A percentile compares a stretch with the other conserved stretches of the same genome.
phyloP scores from a whole-genome alignment of 2,113 vertebrate species.

The Aythya baeri region DNA sequence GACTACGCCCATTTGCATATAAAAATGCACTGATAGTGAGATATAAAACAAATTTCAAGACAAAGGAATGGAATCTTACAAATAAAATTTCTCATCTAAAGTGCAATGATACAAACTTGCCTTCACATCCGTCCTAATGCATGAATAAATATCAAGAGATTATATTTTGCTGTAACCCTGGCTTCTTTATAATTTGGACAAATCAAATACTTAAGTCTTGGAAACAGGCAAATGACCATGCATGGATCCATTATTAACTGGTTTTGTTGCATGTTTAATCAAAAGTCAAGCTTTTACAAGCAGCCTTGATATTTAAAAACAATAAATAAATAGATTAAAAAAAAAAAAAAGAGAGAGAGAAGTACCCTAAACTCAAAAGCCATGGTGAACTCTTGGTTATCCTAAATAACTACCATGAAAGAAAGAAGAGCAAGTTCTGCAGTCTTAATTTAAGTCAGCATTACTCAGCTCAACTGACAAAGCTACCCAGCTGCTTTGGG shows the following conservation, averaged over 20 bases:
- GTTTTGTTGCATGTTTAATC: background rate
- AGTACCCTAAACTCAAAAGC: background rate
- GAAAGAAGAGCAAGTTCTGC: background rate
- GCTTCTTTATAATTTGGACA: accelerated
- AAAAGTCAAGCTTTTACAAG: background rate
- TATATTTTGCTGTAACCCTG: background rate
- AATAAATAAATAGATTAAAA: too few species aligned
- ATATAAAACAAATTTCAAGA: background rate
- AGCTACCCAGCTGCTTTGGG: background rate
- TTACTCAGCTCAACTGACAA: background rate
- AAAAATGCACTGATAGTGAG: background rate
- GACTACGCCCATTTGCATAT: background rate
- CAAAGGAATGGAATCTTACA: background rate
- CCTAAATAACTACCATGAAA: background rate
- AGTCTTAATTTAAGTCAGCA: background rate
- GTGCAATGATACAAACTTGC: background rate
- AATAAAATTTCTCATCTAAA: background rate
- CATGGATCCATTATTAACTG: background rate
- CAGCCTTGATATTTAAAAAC: too few species aligned
- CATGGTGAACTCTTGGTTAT: background rate
- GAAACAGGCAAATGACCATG: background rate
- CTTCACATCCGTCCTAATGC: background rate
- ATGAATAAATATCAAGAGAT: background rate
- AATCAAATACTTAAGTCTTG: background rate
- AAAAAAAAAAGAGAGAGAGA: background rate